Percentiles rank a stretch among this genome's conserved stretches.
Conservation (phyloP, 2,797 vertebrate species). For the Myotis planiceps region DNA sequence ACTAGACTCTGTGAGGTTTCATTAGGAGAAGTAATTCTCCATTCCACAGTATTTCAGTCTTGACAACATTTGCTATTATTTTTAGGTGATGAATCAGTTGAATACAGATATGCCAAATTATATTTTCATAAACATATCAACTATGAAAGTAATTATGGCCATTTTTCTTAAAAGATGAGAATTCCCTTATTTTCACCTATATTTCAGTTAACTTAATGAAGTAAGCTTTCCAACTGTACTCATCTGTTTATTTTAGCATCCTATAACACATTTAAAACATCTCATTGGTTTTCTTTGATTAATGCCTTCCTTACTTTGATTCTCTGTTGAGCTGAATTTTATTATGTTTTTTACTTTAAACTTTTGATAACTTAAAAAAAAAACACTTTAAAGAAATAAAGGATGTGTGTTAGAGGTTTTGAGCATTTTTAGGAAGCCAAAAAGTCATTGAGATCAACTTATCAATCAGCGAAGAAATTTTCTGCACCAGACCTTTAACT, state of each 20-base stretch:
- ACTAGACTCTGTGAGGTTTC: neutral
- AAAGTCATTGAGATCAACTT: neutral
- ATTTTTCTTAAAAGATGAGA: slow-evolving; percentile 13
- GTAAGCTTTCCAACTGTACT: neutral
- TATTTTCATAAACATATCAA: neutral
- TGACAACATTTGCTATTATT: neutral
- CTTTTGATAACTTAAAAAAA: neutral
- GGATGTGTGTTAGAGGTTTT: neutral
- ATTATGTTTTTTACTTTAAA: neutral
- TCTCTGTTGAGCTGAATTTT: neutral
- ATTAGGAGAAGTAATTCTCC: neutral
- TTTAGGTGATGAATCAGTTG: neutral
- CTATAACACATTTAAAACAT: neutral
- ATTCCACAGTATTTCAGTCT: neutral
- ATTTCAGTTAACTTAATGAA: neutral
- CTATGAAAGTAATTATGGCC: neutral
- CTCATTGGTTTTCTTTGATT: neutral
- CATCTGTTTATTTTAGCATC: neutral
- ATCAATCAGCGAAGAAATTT: neutral
- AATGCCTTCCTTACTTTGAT: neutral
- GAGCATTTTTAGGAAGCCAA: neutral
- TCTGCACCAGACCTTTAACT: neutral
- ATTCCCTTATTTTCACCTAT: neutral
- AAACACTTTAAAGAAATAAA: neutral
- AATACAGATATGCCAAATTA: neutral